These are phyloP conservation scores for Orestias chungarensis DNA, from an alignment of 2,797 vertebrate species.

Conservation along the genomic window DNA sequence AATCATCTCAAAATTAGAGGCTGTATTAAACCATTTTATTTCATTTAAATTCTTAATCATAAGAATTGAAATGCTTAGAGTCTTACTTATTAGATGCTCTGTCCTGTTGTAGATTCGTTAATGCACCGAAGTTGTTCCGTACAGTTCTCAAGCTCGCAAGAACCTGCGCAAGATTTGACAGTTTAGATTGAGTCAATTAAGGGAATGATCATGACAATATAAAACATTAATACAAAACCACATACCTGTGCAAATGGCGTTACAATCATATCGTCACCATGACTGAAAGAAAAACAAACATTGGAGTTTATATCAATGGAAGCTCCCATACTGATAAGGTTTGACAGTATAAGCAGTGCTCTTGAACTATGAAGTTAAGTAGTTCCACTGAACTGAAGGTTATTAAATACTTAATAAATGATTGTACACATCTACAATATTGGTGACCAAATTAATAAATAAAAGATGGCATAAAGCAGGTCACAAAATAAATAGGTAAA, in stretches of 20 bases:
- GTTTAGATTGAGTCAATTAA: constrained; percentile 8
- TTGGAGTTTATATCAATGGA: constrained; percentile 23
- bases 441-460: too few relatives aligned
- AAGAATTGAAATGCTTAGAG: constrained; percentile 48
- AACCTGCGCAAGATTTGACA: constrained; percentile 80
- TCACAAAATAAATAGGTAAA: too few relatives aligned
- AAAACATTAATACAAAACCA: not conserved
- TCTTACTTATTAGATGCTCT: constrained; percentile 92
- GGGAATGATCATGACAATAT: not conserved
- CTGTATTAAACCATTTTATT: not conserved
- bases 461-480: too few relatives aligned
- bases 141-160: constrained; percentile 97
- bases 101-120: constrained; percentile 97
- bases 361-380: constrained; percentile 25
- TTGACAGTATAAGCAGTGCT: constrained; percentile 16
- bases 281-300: constrained; percentile 83
- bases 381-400: too few relatives aligned
- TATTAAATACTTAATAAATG: too few relatives aligned
- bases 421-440: too few relatives aligned
- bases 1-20: not conserved
- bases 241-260: constrained; percentile 99
- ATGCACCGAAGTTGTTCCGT: constrained; percentile 97
- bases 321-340: constrained; percentile 4
- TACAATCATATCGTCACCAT: constrained; percentile 99
- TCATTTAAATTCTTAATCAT: not conserved